These are phyloP conservation scores for Channa argus DNA, from an alignment of 2,113 vertebrate genomes.

Conservation along the genomic window DNA sequence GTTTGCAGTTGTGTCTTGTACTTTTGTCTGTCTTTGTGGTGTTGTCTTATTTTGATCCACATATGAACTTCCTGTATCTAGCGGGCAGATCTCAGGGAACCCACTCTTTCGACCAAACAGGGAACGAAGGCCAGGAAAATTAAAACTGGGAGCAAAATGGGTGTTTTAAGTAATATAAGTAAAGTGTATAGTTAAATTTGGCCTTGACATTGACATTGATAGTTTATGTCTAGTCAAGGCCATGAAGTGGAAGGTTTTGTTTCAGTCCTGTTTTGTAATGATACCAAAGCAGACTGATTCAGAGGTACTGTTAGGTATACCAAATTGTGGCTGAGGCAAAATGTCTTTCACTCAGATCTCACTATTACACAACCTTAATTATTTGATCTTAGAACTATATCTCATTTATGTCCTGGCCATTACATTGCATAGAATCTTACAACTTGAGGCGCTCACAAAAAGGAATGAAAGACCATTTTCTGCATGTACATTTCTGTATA, in stretches of 20 bases:
- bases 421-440: not conserved
- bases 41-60: slow-evolving; percentile 35
- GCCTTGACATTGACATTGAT: slow-evolving; percentile 1
- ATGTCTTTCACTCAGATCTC: not conserved
- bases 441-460: not conserved
- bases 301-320: not conserved
- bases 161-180: not conserved
- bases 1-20: slow-evolving; percentile 25
- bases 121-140: slow-evolving; percentile 30
- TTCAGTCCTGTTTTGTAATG: not conserved
- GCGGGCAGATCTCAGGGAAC: slow-evolving; percentile 84
- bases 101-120: slow-evolving; percentile 35
- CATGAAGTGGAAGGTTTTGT: not conserved
- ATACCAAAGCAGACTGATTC: too few relatives aligned
- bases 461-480: not conserved
- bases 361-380: not conserved
- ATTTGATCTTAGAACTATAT: not conserved
- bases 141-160: slow-evolving; percentile 30
- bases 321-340: not conserved
- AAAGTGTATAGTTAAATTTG: slow-evolving; percentile 1
- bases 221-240: not conserved
- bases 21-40: slow-evolving; percentile 28
- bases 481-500: slow-evolving; percentile 76
- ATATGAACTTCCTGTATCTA: slow-evolving; percentile 71
- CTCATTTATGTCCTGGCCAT: not conserved